phyloP scores from a whole-genome alignment of 2,888 invertebrate genomes.

The Coenonympha arcania region DNA sequence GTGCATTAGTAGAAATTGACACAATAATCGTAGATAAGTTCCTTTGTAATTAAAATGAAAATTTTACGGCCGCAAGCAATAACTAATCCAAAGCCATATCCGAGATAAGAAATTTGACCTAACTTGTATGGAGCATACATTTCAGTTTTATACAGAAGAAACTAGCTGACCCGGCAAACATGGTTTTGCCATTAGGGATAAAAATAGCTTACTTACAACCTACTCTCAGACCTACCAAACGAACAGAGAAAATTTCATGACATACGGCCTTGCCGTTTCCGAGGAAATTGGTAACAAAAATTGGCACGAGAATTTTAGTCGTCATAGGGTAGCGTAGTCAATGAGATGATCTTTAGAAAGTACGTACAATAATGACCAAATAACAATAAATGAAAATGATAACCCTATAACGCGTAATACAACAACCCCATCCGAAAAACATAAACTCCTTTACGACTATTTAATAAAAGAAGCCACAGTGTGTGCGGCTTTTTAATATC shows the following conservation, averaged over 20 bases:
- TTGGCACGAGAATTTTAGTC: too few species aligned
- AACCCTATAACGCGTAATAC: constrained; percentile 22
- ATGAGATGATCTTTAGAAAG: background rate
- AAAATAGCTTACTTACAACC: too few species aligned
- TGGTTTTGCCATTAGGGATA: too few species aligned
- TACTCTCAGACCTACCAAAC: too few species aligned
- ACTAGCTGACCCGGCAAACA: too few species aligned
- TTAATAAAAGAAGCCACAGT: constrained; percentile 62
- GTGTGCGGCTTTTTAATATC: constrained; percentile 68
- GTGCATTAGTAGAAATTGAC: background rate
- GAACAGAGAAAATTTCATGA: too few species aligned
- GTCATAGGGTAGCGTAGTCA: too few species aligned
- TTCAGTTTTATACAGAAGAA: background rate
- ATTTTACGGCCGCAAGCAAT: too few species aligned
- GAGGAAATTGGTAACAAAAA: background rate
- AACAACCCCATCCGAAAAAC: constrained; percentile 36
- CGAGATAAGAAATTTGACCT: background rate
- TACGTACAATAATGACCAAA: constrained; percentile 6
- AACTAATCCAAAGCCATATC: too few species aligned
- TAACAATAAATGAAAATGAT: constrained; percentile 20
- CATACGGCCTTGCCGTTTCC: too few species aligned
- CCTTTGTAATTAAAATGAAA: too few species aligned
- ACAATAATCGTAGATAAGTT: too few species aligned
- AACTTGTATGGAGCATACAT: background rate
- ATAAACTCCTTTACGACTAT: constrained; percentile 62